Percentiles rank a stretch among this genome's conserved stretches.
These are phyloP conservation scores for Tetragonula carbonaria DNA, from an alignment of 2,888 invertebrate genomes.

Conservation along the genomic window DNA sequence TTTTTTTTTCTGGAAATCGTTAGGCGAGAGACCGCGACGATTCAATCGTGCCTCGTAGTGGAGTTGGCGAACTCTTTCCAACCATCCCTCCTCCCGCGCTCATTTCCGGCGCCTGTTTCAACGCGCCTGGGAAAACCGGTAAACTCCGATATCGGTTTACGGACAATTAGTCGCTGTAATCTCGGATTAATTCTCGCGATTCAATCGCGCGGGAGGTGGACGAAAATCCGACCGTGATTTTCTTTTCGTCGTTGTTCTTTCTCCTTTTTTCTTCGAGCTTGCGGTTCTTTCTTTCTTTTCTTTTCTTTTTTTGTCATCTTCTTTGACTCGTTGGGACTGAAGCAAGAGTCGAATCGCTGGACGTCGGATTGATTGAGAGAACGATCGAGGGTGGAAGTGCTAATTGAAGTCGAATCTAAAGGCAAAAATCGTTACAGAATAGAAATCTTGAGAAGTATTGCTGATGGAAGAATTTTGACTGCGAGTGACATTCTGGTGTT, in stretches of 20 bases:
- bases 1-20: too few species aligned
- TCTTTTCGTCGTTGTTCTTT: not conserved
- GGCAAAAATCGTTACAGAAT: too few species aligned
- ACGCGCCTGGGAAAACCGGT: conserved; percentile 1
- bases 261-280: too few species aligned
- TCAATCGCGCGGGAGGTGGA: not conserved
- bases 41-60: not conserved
- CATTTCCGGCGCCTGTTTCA: conserved; percentile 11
- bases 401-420: too few species aligned
- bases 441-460: too few species aligned
- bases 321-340: too few species aligned
- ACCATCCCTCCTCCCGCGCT: not conserved
- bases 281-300: not conserved
- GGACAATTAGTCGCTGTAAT: conserved; percentile 45
- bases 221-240: conserved; percentile 22
- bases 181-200: conserved; percentile 33
- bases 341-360: too few species aligned
- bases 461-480: too few species aligned
- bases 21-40: not conserved
- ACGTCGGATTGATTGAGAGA: too few species aligned
- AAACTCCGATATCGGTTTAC: conserved; percentile 47
- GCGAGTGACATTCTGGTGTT: too few species aligned
- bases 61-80: conserved; percentile 23
- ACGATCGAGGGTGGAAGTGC: too few species aligned
- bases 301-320: not conserved